Evolutionary conservation across 1,140 invertebrate genomes (phyloP), one percentile per base, ranked within the genome.

Genomic region (Rhagoletis pomonella): DNA sequence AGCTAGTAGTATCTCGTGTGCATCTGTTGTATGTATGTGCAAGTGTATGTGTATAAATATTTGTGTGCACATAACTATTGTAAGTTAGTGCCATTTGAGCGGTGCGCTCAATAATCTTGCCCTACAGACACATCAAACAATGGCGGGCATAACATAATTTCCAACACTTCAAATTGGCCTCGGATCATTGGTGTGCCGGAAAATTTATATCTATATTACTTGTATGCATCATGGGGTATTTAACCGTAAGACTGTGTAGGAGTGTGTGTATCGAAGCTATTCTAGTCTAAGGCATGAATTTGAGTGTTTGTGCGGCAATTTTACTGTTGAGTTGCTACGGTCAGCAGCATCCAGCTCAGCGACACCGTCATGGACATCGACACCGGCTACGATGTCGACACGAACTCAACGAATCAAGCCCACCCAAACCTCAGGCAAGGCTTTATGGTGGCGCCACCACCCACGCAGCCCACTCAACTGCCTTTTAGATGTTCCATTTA

Each of bases 81-180:
- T 9, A 50, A 42, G 44, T 81, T 64, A 69, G 9, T 44, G 44
- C 47, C 44, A 50, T 19, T 50, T 85, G 29, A 50, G 44, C 44
- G 58, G 19, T 81, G 50, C 42, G 73, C 73, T 81, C 73, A 81
- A 81, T 81, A 81, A 87, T 86, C 29, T 64, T 67, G 44, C 64
- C 86, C 86, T 12, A 65, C 60, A 86, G 86, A 64, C 86, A 67
- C 47, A 86, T 86, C 58, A 86, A 87, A 81, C 65, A 87, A 77
- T 87, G 42, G 65, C 29, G 39, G n/a, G 67, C n/a, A 87, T 87
- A 87, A 73, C 69, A 87, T 81, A 73, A 87, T 87, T 87, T 87
- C 86, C 69, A 87, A 50, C 69, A 87, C 65, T 73, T 87, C 67
- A 77, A 55, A 44, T 55, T 67, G 42, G 62, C 60, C 62, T 65